Base-by-base conservation (phyloP, 2,797 vertebrate genomes). In the Tragopan temminckii region DNA sequence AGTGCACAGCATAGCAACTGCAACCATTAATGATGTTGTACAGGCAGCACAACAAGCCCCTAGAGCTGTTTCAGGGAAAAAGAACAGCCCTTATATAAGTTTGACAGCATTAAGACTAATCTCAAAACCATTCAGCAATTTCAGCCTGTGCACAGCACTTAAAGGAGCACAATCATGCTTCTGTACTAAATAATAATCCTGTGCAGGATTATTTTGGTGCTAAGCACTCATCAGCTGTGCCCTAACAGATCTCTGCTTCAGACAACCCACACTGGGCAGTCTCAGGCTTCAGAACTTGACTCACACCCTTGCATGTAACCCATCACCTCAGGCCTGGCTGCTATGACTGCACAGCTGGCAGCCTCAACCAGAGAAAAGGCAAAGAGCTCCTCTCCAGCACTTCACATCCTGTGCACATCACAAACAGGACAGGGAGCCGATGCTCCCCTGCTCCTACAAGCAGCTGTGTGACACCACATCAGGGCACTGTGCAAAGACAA, bases 181-280 rank as follows among this genome's bases (percentile, higher is more conserved):
- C 88, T 87, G 64, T n/a, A n/a, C n/a, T n/a, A n/a, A n/a, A n/a
- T n/a, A n/a, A n/a, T n/a, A n/a, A n/a, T n/a, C n/a, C n/a, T n/a
- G n/a, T n/a, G 61, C 8, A 3, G 45, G 94, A 84, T 93, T 82
- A 89, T 90, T 95, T 91, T 85, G 66, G 23, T 95, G 87, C 91
- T 88, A 89, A 91, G 36, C 18, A 76, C 50, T 61, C 8, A 9
- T 83, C 59, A 53, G 62, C 63, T 85, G 66, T 57, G 76, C 55
- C 62, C 74, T 57, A 61, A 80, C 3, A 1, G 74, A 67, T 66
- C 81, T 36, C 70, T 58, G 68, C 46, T 92, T 63, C 38, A 89
- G 27, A 58, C 75, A 96, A 80, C 38, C 70, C 36, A 4, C 42
- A 42, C 38, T 36, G 85, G 62, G 95, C 93, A 95, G 33, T 70